phyloP scores from a whole-genome alignment of 2,797 vertebrate genomes.

The Lerista edwardsae region DNA sequence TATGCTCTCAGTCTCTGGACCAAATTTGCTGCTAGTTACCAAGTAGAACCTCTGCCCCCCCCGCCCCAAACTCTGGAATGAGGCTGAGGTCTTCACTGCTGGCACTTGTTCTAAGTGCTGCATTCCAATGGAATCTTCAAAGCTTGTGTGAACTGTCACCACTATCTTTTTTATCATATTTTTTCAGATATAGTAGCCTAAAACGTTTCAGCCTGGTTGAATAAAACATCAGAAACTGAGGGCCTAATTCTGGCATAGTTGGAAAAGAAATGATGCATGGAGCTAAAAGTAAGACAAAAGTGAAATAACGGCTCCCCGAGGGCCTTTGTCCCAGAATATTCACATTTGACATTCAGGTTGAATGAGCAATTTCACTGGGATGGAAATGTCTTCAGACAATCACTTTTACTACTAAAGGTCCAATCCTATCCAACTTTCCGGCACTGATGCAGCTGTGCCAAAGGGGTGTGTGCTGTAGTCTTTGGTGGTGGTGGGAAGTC shows the following conservation, averaged over 20 bases:
- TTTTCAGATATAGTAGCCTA: background rate
- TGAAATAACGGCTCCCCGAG: background rate
- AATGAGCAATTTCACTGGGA: background rate
- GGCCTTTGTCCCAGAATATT: background rate
- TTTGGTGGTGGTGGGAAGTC: too few species aligned
- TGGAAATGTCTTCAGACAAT: background rate
- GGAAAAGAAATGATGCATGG: background rate
- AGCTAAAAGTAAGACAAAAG: slow-evolving; percentile 6
- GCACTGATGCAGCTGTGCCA: too few species aligned
- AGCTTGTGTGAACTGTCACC: background rate
- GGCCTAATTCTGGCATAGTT: background rate
- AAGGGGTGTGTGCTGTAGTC: too few species aligned
- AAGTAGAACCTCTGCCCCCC: too few species aligned
- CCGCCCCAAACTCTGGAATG: background rate
- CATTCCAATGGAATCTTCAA: slow-evolving; percentile 1
- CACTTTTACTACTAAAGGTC: background rate
- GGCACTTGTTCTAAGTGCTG: background rate
- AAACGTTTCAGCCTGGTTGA: background rate
- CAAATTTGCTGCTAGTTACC: background rate
- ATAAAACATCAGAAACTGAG: background rate
- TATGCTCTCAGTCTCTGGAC: background rate
- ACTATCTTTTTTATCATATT: background rate
- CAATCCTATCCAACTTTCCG: too few species aligned
- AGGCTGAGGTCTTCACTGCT: background rate
- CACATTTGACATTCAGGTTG: background rate